Evolutionary conservation across 2,888 invertebrate genomes (phyloP), one percentile per base, ranked within the genome.

Genomic region (Atrina japonica): DNA sequence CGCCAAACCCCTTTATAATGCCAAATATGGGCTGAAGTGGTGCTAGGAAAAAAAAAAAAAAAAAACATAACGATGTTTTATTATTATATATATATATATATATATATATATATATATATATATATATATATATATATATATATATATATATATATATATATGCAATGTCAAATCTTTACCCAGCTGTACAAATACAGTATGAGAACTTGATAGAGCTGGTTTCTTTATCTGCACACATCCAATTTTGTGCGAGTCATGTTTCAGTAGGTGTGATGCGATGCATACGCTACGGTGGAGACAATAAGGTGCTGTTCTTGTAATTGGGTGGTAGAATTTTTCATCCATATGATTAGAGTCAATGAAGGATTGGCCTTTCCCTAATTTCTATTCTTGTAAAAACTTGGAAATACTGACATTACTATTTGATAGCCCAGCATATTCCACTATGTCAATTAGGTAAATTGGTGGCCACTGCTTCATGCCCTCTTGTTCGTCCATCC

Each of bases 171-270:
- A n/a, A n/a, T n/a, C n/a, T n/a, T 49, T 18, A 49, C 49, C 49
- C 49, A 49, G 49, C 49, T 49, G 49, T 49, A 49, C 49, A 49
- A n/a, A 18, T 49, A 49, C 41, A 41, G 41, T 41, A 41, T 11
- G 41, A 41, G 14, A 18, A 49, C 21, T 49, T 49, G 21, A 49
- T 49, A 11, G 21, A 14, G 9, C 49, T 18, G 9, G n/a, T n/a
- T 11, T 49, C 21, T 18, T 49, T 49, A 9, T 49, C 49, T 11
- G 18, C 49, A 18, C n/a, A n/a, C n/a, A n/a, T n/a, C n/a, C n/a
- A n/a, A n/a, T n/a, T n/a, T n/a, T 11, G 9, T n/a, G 49, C 9
- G 49, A 18, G 49, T 49, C 49, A 49, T 49, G 16, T 49, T 18
- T 49, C 16, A 49, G n/a, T n/a, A n/a, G 16, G 16, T 49, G 49